phyloP scores from a whole-genome alignment of 2,113 vertebrate genomes.

The Pavo muticus region DNA sequence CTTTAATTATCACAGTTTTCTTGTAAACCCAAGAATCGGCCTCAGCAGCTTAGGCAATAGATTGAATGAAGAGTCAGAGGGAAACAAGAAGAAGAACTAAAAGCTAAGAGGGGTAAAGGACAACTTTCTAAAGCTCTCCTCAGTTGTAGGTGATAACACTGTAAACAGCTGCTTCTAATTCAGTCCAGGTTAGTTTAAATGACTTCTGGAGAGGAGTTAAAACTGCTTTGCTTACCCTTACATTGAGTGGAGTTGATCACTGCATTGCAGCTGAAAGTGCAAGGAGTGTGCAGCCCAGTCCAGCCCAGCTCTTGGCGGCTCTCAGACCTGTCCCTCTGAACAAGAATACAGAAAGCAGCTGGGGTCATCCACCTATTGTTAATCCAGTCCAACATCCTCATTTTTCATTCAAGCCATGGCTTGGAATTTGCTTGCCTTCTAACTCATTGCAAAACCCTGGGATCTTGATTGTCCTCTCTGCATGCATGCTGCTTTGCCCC shows the following conservation, averaged over 20 bases:
- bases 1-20: not conserved
- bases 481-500: not conserved
- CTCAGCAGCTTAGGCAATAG: not conserved
- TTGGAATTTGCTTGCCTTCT: not conserved
- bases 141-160: not conserved
- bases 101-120: slow-evolving; percentile 36
- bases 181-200: slow-evolving; percentile 10
- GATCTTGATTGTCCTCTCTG: not conserved
- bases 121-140: slow-evolving; percentile 13
- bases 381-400: not conserved
- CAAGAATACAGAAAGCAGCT: not conserved
- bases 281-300: not conserved
- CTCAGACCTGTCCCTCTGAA: not conserved
- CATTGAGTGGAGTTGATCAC: not conserved
- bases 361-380: not conserved
- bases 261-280: not conserved
- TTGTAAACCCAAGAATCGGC: not conserved
- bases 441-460: not conserved
- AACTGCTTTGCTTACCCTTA: not conserved
- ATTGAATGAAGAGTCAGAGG: slow-evolving; percentile 31
- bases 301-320: not conserved
- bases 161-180: not conserved
- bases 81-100: slow-evolving; percentile 17
- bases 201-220: not conserved
- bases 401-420: not conserved